Base-by-base conservation (phyloP, 64 coral and sea anemone genomes). In the Montipora efflorescens region DNA sequence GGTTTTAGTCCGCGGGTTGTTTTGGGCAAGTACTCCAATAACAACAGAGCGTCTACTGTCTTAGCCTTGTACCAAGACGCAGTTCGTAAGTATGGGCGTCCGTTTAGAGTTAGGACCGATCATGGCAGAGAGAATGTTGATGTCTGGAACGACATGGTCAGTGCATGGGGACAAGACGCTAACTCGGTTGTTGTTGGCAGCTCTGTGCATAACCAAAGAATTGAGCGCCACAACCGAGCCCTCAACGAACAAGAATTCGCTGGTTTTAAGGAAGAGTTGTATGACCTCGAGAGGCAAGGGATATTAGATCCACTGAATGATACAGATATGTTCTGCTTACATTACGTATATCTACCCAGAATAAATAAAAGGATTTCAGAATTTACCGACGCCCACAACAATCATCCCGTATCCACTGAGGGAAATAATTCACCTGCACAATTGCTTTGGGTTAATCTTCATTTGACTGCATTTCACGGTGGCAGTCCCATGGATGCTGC, bases 131-230 rank as follows among this genome's bases (percentile, higher is more conserved):
- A 81, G 57, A 94, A 94, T 61, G 68, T 88, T 20, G 84, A 81
- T 44, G 92, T 94, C 52, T 87, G 85, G 80, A 88, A 84, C 28
- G 81, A 67, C 59, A 94, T 94, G 92, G 46, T 89, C 11, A 59
- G 25, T 51, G 88, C 61, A 47, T 71, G 76, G 53, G 71, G 67
- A 14, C 45, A 64, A 55, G 77, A 51, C 25, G 48, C 73, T 25
- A 74, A 75, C 10, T 50, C 85, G 36, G 79, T 94, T 12, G 89
- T 36, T 0, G 80, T 78, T 14, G 92, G 92, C 47, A 66, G 71
- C 68, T 90, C 93, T 23, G 87, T 94, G 20, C 87, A 94, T 69
- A 94, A 94, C 77, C 87, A 94, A 52, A 81, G 79, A 74, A 89
- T 94, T 62, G 93, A 94, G 74, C 77, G 93, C 28, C 87, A 90